Conservation (phyloP, 1,140 invertebrate genomes). For the Drosophila melanica region DNA sequence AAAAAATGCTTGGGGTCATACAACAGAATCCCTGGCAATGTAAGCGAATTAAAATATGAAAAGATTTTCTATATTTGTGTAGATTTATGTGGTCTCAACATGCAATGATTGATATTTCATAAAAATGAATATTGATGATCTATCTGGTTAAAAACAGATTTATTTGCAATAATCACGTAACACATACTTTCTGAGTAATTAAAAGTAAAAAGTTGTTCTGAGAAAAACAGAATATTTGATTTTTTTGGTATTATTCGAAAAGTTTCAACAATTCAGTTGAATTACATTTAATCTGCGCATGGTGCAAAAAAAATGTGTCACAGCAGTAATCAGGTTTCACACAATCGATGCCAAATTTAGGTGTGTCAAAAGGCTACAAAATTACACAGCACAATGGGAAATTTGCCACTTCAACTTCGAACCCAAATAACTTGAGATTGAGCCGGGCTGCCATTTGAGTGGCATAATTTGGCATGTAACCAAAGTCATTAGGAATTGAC, state of each 20-base stretch:
- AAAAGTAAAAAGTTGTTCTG: too few species aligned
- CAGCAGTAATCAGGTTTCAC: conserved; percentile 17
- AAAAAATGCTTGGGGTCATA: not conserved
- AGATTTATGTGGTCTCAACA: not conserved
- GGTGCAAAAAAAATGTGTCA: conserved; percentile 38
- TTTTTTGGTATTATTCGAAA: conserved; percentile 1
- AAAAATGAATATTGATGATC: not conserved
- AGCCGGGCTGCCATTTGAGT: conserved; percentile 46
- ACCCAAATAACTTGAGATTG: conserved; percentile 39
- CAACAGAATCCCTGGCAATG: not conserved
- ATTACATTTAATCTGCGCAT: conserved; percentile 48
- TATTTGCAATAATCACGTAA: too few species aligned
- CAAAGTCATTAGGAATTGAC: conserved; percentile 70
- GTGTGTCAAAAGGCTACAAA: conserved; percentile 31
- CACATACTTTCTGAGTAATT: too few species aligned
- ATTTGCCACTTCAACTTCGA: conserved; percentile 48
- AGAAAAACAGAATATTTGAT: too few species aligned
- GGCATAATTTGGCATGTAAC: conserved; percentile 70
- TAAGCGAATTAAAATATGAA: not conserved
- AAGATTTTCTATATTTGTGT: not conserved
- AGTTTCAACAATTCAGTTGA: conserved; percentile 61
- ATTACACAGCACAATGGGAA: conserved; percentile 19
- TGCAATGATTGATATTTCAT: not conserved
- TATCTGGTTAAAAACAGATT: not conserved
- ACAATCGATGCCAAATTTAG: conserved; percentile 33